These are phyloP conservation scores for Priocnemis perturbator DNA, from an alignment of 2,888 invertebrate species.

Conservation along the genomic window DNA sequence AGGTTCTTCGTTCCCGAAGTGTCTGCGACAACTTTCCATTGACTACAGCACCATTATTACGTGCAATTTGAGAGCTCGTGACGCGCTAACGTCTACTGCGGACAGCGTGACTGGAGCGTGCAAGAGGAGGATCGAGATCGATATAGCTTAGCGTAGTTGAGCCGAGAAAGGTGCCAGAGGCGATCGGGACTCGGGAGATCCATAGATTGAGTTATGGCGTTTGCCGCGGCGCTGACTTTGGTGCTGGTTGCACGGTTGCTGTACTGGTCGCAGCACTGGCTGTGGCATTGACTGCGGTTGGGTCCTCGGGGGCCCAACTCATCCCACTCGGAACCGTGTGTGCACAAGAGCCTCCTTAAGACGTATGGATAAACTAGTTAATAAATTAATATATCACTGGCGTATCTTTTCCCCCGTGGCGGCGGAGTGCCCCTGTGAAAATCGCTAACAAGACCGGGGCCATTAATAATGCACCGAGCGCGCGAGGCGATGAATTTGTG, in stretches of 20 bases:
- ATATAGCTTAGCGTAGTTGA: constrained; percentile 11
- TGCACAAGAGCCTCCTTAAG: constrained; percentile 56
- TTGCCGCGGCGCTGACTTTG: background rate
- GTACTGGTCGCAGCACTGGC: background rate
- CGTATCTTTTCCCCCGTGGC: constrained; percentile 44
- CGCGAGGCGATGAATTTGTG: constrained; percentile 53
- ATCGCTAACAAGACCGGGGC: constrained; percentile 59
- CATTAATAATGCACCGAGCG: constrained; percentile 51
- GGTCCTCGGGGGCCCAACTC: constrained; percentile 41
- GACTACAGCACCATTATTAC: constrained; percentile 51
- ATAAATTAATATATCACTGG: constrained; percentile 72
- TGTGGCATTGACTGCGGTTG: constrained; percentile 39
- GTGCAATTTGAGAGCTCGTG: constrained; percentile 28
- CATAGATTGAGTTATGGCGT: constrained; percentile 63
- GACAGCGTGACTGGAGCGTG: constrained; percentile 27
- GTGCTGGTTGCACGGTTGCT: background rate
- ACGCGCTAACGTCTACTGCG: constrained; percentile 17
- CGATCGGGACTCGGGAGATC: constrained; percentile 42
- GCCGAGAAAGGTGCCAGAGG: constrained; percentile 53
- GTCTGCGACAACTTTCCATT: constrained; percentile 51
- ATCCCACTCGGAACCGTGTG: constrained; percentile 9
- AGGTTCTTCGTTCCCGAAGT: no score
- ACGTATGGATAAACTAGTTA: constrained; percentile 67
- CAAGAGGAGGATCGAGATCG: constrained; percentile 35
- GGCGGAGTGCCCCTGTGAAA: constrained; percentile 54